A percentile compares a stretch with the other conserved stretches of the same genome.
These are phyloP conservation scores for Acronicta aceris DNA, from an alignment of 2,888 invertebrate genomes.

Conservation along the genomic window DNA sequence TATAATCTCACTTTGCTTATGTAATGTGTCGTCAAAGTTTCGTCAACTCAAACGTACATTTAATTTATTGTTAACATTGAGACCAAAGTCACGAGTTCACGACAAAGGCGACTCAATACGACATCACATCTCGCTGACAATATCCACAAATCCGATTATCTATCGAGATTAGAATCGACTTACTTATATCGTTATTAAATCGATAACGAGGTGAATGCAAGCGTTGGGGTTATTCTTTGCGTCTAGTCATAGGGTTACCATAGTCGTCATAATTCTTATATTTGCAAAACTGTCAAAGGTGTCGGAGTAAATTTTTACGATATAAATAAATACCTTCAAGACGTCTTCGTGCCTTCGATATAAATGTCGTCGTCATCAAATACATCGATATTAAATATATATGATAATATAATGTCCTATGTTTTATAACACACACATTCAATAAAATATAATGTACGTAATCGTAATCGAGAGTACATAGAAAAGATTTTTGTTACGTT, in stretches of 20 bases:
- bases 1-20: not conserved
- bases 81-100: conserved; percentile 42
- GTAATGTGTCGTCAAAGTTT: conserved; percentile 19
- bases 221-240: conserved; percentile 20
- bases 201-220: conserved; percentile 57
- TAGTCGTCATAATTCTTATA: not conserved
- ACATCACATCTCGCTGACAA: conserved; percentile 60
- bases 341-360: too few species aligned
- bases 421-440: too few species aligned
- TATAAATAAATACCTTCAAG: too few species aligned
- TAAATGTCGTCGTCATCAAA: too few species aligned
- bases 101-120: conserved; percentile 45
- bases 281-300: not conserved
- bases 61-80: conserved; percentile 33
- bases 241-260: conserved; percentile 45
- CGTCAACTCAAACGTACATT: conserved; percentile 22
- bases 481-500: too few species aligned
- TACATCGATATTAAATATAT: too few species aligned
- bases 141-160: conserved; percentile 61
- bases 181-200: conserved; percentile 59
- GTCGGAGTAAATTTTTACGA: too few species aligned
- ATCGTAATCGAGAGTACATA: too few species aligned
- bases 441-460: too few species aligned
- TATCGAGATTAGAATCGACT: conserved; percentile 58
- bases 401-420: too few species aligned